Conservation (phyloP, 2,113 vertebrate species). For the Mormyrus iriodes region DNA sequence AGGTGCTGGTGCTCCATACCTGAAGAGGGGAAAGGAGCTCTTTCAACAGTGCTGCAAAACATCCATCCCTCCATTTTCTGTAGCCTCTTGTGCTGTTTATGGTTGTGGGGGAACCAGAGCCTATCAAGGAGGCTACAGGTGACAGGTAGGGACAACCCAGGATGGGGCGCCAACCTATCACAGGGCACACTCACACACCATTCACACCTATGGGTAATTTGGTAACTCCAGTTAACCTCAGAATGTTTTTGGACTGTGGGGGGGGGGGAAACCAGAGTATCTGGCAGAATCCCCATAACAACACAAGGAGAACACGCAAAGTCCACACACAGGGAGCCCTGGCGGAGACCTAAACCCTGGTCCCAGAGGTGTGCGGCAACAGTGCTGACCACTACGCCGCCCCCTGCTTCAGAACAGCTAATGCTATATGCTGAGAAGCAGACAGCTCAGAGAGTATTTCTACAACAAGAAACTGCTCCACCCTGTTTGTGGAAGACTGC, state of each 20-base stretch:
- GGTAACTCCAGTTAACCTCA: too few species aligned
- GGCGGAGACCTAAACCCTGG: too few species aligned
- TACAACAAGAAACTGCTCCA: neutral
- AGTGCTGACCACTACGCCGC: too few species aligned
- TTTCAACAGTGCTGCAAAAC: neutral
- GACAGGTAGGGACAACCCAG: neutral
- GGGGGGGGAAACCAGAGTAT: too few species aligned
- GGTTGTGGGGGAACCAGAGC: neutral
- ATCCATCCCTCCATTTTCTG: neutral
- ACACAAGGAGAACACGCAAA: too few species aligned
- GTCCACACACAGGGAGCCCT: too few species aligned
- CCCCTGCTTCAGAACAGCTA: neutral
- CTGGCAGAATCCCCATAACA: too few species aligned
- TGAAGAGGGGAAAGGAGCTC: constrained; percentile 29
- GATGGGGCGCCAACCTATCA: neutral
- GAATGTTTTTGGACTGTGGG: too few species aligned
- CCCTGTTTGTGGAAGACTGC: too few species aligned
- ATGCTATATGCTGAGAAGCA: neutral
- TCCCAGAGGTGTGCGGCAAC: too few species aligned
- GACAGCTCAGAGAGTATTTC: neutral
- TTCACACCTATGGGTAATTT: neutral
- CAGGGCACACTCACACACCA: neutral
- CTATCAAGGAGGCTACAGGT: too few species aligned
- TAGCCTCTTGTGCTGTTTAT: neutral
- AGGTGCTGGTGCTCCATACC: constrained; percentile 98